Evolutionary conservation across 2,888 invertebrate genomes (phyloP).

Genomic region (Apodemia hepburni): DNA sequence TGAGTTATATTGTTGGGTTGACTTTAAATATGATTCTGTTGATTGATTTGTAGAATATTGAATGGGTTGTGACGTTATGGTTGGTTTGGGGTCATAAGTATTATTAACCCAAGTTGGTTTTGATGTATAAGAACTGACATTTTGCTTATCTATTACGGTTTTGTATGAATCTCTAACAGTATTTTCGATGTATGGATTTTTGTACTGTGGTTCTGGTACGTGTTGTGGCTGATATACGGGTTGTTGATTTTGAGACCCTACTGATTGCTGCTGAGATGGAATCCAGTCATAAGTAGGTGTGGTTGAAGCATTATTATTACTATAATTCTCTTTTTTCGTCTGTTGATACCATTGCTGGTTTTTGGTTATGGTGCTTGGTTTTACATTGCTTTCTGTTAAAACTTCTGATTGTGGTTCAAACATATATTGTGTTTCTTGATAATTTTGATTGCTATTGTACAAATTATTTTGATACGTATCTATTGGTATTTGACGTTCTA

Average conservation of each 20-base stretch:
- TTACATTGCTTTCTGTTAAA: slow-evolving; percentile 64
- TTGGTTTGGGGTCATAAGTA: slow-evolving; percentile 38
- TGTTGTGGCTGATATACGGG: slow-evolving; percentile 31
- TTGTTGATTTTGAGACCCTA: slow-evolving; percentile 3
- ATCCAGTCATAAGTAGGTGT: slow-evolving; percentile 33
- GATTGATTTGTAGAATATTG: slow-evolving; percentile 54
- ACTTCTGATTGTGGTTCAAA: slow-evolving; percentile 70
- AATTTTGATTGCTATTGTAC: slow-evolving; percentile 47
- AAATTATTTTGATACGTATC: slow-evolving; percentile 56
- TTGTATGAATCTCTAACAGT: slow-evolving; percentile 43
- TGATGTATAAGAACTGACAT: slow-evolving; percentile 44
- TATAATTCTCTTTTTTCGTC: slow-evolving; percentile 48
- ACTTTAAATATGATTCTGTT: slow-evolving; percentile 52
- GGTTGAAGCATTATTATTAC: slow-evolving; percentile 50
- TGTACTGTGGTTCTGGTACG: slow-evolving; percentile 28
- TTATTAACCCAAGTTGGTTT: slow-evolving; percentile 54
- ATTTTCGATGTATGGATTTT: slow-evolving; percentile 39
- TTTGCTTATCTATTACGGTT: slow-evolving; percentile 36
- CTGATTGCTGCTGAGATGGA: slow-evolving; percentile 5
- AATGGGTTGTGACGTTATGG: slow-evolving; percentile 41
- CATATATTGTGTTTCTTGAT: slow-evolving; percentile 53
- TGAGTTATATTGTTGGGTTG: slow-evolving; percentile 52
- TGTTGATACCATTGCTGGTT: slow-evolving; percentile 72
- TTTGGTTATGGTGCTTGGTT: slow-evolving; percentile 64
- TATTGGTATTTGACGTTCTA: slow-evolving; percentile 61